phyloP scores from a whole-genome alignment of 2,888 invertebrate species.

The Amphipyra tragopoginis region DNA sequence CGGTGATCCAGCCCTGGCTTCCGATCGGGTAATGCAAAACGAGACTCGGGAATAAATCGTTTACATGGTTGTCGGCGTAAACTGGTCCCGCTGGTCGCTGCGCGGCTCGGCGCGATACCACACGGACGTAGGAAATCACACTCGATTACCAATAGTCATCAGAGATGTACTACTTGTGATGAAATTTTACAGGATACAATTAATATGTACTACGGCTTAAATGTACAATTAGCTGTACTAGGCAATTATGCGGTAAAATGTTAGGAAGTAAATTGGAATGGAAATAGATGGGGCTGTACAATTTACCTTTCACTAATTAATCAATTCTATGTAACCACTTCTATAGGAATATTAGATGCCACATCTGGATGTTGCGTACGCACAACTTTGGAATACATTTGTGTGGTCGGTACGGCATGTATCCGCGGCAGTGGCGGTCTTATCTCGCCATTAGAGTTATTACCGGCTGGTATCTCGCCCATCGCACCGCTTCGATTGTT shows the following conservation, averaged over 20 bases:
- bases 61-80: constrained; percentile 90
- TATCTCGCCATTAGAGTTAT: constrained; percentile 90
- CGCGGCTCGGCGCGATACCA: constrained; percentile 63
- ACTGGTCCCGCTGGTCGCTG: constrained; percentile 83
- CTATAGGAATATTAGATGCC: constrained; percentile 60
- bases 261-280: neutral
- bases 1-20: constrained; percentile 81
- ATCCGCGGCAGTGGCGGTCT: constrained; percentile 81
- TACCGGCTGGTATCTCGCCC: constrained; percentile 86
- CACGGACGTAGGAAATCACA: constrained; percentile 78
- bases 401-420: constrained; percentile 72
- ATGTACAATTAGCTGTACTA: neutral
- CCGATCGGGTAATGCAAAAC: constrained; percentile 89
- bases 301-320: neutral
- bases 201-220: neutral
- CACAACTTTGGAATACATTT: constrained; percentile 71
- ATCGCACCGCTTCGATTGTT: constrained; percentile 90
- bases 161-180: constrained; percentile 44
- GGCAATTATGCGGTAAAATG: neutral
- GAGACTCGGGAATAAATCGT: constrained; percentile 88
- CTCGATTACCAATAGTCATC: constrained; percentile 65
- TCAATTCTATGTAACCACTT: neutral
- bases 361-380: constrained; percentile 76
- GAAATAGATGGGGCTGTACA: neutral
- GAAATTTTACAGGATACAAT: constrained; percentile 1